Percentiles rank a stretch among this genome's conserved stretches.
These are phyloP conservation scores for Sturnus vulgaris DNA, from an alignment of 2,113 vertebrate species.

Conservation along the genomic window DNA sequence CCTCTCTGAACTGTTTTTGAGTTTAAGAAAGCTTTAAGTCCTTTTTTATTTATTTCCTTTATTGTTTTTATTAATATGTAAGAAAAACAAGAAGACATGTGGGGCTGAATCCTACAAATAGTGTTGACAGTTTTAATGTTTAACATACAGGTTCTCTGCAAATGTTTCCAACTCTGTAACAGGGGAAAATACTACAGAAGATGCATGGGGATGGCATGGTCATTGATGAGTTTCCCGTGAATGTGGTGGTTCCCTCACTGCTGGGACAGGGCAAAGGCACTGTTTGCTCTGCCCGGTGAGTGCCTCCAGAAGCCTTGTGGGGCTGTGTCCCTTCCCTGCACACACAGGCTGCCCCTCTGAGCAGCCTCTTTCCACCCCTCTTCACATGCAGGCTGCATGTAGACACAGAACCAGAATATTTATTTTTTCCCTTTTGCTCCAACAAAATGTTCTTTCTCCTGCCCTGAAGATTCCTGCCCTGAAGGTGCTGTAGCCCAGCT, in stretches of 20 bases:
- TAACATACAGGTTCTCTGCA: neutral
- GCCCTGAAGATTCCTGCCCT: neutral
- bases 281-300: neutral
- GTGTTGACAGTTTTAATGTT: neutral
- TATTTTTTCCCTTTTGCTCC: neutral
- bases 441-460: neutral
- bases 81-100: neutral
- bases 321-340: neutral
- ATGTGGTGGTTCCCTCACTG: rapidly evolving
- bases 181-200: rapidly evolving
- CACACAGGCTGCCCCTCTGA: rapidly evolving
- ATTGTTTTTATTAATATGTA: neutral
- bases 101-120: neutral
- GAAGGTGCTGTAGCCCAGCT: neutral
- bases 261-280: neutral
- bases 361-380: neutral
- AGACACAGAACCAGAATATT: neutral
- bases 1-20: neutral
- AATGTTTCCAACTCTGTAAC: neutral
- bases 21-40: neutral
- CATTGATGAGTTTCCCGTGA: rapidly evolving
- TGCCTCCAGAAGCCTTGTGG: rapidly evolving
- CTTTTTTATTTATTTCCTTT: neutral
- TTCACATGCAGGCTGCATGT: rapidly evolving
- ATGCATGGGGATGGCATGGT: rapidly evolving